phyloP scores from a whole-genome alignment of 1,140 invertebrate genomes.

The Drosophila ercepeae region DNA sequence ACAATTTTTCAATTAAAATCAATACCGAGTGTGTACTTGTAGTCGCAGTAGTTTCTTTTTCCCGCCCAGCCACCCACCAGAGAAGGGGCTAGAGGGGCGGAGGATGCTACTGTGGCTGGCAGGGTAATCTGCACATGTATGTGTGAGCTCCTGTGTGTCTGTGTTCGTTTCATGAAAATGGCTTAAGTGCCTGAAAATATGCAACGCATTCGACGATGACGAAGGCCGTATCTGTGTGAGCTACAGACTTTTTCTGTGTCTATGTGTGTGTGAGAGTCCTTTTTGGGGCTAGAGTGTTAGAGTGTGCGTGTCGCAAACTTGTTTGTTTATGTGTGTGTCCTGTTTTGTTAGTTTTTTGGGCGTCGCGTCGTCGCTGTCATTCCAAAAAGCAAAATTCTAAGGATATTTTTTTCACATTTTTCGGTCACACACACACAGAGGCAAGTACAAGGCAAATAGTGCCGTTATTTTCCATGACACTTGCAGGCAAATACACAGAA shows the following conservation, averaged over 20 bases:
- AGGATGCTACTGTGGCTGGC: conserved; percentile 7
- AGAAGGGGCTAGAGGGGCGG: neutral
- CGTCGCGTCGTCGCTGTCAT: conserved; percentile 30
- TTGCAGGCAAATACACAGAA: neutral
- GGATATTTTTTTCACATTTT: conserved; percentile 47
- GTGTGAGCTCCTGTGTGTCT: conserved; percentile 11
- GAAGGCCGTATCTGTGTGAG: neutral
- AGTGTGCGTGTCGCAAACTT: neutral
- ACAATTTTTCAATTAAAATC: conserved; percentile 83
- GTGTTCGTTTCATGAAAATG: conserved; percentile 73
- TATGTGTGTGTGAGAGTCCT: conserved; percentile 3
- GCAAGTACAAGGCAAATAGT: conserved; percentile 15
- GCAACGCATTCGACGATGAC: conserved; percentile 59
- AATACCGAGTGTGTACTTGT: conserved; percentile 69
- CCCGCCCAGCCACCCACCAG: conserved; percentile 4
- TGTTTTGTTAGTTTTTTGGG: conserved; percentile 69
- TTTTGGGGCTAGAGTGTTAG: too few relatives aligned
- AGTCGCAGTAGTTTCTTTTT: conserved; percentile 42
- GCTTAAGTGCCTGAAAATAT: conserved; percentile 81
- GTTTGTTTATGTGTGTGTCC: conserved; percentile 19
- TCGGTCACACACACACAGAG: neutral
- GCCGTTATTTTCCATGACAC: conserved; percentile 37
- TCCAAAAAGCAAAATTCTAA: conserved; percentile 56
- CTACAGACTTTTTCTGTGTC: neutral
- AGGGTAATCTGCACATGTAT: conserved; percentile 53